Base-by-base conservation (phyloP, 2,113 vertebrate genomes). In the Pterocles burchelli region DNA sequence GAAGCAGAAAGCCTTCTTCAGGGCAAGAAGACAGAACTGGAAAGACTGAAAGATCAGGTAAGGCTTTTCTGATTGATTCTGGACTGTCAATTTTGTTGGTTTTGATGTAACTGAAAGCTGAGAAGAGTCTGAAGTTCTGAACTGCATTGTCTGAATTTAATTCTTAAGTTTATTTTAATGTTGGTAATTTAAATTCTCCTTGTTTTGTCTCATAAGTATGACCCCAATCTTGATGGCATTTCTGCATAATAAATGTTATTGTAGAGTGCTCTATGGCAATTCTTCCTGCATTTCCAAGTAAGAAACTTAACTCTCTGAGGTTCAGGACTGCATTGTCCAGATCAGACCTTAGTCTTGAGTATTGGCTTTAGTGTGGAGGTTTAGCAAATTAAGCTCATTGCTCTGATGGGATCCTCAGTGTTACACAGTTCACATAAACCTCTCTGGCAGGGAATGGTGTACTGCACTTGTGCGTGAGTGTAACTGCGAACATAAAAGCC, bases 1-100 rank as follows among this genome's bases (percentile, higher is more conserved):
- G 98, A 99, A 68, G 97, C 97, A 21, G 98, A 99, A 96, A 91
- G 72, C 36, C 96, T 98, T 45, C 80, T 98, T 63, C 94, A 97
- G n/a, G 95, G 92, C 91, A 98, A 98, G 91, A 97, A 96, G 94
- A 93, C 57, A 5, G 97, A 98, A n/a, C 91, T 99, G 78, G 98
- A 98, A 55, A 91, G 88, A 17, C 7, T 98, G 48, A 98, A 96
- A 75, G 89, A 89, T 72, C 96, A 98, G 98, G 98, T 99, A 87
- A 85, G 78, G 22, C 21, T 68, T 59, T 22, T 16, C 34, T 75
- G 58, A 1, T 6, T 25, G 28, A 68, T 19, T 68, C 43, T 49
- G 67, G 33, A 7, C 51, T 63, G 0, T 13, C 15, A 20, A 0
- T 71, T 48, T 24, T 41, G 14, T 54, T 67, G 22, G 6, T 12